Evolutionary conservation across 2,888 invertebrate species (phyloP).

Genomic region (Euplagia quadripunctaria): DNA sequence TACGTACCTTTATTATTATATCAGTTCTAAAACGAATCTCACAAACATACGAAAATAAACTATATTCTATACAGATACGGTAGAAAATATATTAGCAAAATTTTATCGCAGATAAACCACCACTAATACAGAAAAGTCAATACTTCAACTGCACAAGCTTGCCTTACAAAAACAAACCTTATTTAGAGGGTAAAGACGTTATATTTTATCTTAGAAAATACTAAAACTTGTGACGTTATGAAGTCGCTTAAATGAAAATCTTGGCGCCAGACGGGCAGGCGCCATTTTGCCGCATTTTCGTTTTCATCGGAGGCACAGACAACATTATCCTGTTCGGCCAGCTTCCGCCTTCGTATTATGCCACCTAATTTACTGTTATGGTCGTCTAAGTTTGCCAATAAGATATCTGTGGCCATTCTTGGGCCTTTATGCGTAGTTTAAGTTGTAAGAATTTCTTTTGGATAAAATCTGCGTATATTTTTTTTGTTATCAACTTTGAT

Average conservation of each 20-base stretch:
- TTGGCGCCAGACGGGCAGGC: conserved; percentile 79
- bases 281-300: conserved; percentile 74
- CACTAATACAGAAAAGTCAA: conserved; percentile 61
- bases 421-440: conserved; percentile 45
- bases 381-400: conserved; percentile 63
- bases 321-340: conserved; percentile 66
- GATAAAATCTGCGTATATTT: not conserved
- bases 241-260: conserved; percentile 58
- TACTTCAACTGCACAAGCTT: conserved; percentile 51
- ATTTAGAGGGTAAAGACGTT: rapidly evolving
- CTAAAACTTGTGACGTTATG: conserved; percentile 49
- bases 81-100: conserved; percentile 26
- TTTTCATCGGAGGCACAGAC: conserved; percentile 66
- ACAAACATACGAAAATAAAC: conserved; percentile 19
- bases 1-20: conserved; percentile 1
- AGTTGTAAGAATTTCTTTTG: not conserved
- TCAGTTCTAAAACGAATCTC: conserved; percentile 3
- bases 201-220: not conserved
- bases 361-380: conserved; percentile 78
- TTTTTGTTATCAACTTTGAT: not conserved
- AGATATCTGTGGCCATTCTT: conserved; percentile 56
- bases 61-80: conserved; percentile 12
- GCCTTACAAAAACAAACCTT: conserved; percentile 32
- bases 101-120: conserved; percentile 44
- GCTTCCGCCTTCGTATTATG: conserved; percentile 77